Evolutionary conservation across 2,888 invertebrate species (phyloP).

Genomic region (Silvanus unidentatus): DNA sequence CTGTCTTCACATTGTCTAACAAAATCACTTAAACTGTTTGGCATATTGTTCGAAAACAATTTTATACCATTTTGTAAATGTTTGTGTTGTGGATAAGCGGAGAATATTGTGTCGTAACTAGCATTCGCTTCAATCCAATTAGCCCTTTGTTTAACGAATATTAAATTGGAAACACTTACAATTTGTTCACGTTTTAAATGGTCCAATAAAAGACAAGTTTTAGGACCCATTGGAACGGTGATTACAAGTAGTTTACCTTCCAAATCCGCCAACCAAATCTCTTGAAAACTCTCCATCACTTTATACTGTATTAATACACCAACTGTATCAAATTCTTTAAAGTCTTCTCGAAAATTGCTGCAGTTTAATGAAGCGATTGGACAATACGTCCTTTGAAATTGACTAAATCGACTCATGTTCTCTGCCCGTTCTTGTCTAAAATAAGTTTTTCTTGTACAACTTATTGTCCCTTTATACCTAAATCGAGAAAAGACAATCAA

Average conservation of each 20-base stretch:
- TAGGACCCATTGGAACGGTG: slow-evolving; percentile 27
- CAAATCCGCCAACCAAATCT: slow-evolving; percentile 54
- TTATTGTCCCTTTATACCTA: slow-evolving; percentile 33
- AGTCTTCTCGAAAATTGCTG: slow-evolving; percentile 37
- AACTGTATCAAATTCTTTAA: slow-evolving; percentile 68
- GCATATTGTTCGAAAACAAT: slow-evolving; percentile 41
- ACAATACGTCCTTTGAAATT: slow-evolving; percentile 26
- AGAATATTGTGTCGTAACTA: slow-evolving; percentile 58
- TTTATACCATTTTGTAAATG: slow-evolving; percentile 48
- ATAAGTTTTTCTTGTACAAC: slow-evolving; percentile 28
- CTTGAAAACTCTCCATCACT: slow-evolving; percentile 50
- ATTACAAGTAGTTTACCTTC: no score
- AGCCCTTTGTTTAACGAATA: slow-evolving; percentile 51
- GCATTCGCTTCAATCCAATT: slow-evolving; percentile 55
- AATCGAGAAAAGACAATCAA: slow-evolving; percentile 2
- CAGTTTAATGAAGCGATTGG: slow-evolving; percentile 37
- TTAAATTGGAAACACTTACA: slow-evolving; percentile 57
- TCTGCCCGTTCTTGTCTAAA: slow-evolving; percentile 23
- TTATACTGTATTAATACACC: slow-evolving; percentile 60
- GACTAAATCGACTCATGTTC: slow-evolving; percentile 16
- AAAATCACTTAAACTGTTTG: slow-evolving; percentile 20
- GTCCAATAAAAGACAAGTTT: slow-evolving; percentile 48
- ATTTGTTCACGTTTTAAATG: slow-evolving; percentile 54
- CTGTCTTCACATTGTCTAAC: neutral
- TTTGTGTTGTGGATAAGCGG: slow-evolving; percentile 54